phyloP scores from a whole-genome alignment of 1,140 invertebrate genomes.

The Drosophila asahinai region DNA sequence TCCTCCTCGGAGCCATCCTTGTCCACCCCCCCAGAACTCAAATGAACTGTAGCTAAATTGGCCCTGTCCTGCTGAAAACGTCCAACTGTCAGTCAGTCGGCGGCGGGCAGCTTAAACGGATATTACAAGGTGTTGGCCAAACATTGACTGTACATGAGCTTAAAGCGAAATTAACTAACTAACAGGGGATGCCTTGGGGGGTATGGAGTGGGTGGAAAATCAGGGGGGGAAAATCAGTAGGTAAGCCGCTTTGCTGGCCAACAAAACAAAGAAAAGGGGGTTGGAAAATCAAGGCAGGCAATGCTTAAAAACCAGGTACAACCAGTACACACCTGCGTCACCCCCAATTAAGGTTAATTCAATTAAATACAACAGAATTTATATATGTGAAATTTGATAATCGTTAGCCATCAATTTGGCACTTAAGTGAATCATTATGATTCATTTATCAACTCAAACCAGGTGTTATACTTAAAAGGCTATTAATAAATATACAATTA shows the following conservation, averaged over 20 bases:
- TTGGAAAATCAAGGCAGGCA: no score
- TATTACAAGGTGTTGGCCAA: slow-evolving; percentile 84
- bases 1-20: background rate
- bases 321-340: background rate
- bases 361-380: background rate
- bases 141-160: slow-evolving; percentile 84
- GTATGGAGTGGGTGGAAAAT: no score
- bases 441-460: background rate
- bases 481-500: background rate
- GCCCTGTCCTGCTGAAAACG: slow-evolving; percentile 50
- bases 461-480: background rate
- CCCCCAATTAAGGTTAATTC: background rate
- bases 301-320: background rate
- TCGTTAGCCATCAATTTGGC: background rate
- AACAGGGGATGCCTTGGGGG: slow-evolving; percentile 8
- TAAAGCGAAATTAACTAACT: slow-evolving; percentile 78
- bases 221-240: background rate
- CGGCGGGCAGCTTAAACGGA: slow-evolving; percentile 73
- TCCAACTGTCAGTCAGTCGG: slow-evolving; percentile 71
- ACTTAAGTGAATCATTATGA: slow-evolving; percentile 6
- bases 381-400: background rate
- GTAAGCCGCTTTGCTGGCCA: slow-evolving; percentile 40
- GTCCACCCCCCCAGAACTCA: slow-evolving; percentile 50
- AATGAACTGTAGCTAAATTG: slow-evolving; percentile 81
- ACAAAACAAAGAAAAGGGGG: slow-evolving; percentile 34